phyloP scores from a whole-genome alignment of 2,113 vertebrate genomes.

The Rhineura floridana region DNA sequence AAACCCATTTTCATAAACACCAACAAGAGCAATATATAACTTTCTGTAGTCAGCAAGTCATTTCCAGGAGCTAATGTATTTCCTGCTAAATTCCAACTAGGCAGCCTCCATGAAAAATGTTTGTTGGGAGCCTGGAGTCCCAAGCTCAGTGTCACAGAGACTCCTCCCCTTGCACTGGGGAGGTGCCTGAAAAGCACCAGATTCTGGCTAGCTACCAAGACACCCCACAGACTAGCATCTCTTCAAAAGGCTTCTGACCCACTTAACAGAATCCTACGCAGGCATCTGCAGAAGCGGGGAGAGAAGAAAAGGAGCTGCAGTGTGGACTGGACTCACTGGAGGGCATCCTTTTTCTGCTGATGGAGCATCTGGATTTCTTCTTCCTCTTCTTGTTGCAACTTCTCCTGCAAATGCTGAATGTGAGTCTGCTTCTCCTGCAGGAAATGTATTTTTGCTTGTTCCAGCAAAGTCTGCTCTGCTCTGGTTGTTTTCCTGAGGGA shows the following conservation, averaged over 20 bases:
- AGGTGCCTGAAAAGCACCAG: neutral
- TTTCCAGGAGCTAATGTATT: neutral
- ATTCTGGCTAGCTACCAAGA: neutral
- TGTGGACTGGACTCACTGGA: constrained; percentile 74
- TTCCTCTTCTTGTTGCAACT: constrained; percentile 69
- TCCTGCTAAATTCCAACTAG: neutral
- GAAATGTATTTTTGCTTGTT: constrained; percentile 55
- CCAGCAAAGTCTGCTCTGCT: constrained; percentile 41
- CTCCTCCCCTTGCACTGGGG: neutral
- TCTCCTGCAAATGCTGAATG: constrained; percentile 62
- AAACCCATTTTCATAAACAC: too few relatives aligned
- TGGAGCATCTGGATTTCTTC: constrained; percentile 73
- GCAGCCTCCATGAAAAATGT: neutral
- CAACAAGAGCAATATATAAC: neutral
- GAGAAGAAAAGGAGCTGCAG: fast-evolving
- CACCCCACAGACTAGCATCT: neutral
- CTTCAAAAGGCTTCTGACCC: neutral
- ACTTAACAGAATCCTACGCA: neutral
- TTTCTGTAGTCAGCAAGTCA: too few relatives aligned
- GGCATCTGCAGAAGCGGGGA: neutral
- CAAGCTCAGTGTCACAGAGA: neutral
- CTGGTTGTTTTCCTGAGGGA: constrained; percentile 31
- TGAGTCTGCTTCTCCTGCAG: constrained; percentile 58
- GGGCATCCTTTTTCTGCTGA: constrained; percentile 76
- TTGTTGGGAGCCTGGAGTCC: neutral